Evolutionary conservation across 2,797 vertebrate genomes (phyloP), one percentile per base, ranked within the genome.

Genomic region (Hirundo rustica): DNA sequence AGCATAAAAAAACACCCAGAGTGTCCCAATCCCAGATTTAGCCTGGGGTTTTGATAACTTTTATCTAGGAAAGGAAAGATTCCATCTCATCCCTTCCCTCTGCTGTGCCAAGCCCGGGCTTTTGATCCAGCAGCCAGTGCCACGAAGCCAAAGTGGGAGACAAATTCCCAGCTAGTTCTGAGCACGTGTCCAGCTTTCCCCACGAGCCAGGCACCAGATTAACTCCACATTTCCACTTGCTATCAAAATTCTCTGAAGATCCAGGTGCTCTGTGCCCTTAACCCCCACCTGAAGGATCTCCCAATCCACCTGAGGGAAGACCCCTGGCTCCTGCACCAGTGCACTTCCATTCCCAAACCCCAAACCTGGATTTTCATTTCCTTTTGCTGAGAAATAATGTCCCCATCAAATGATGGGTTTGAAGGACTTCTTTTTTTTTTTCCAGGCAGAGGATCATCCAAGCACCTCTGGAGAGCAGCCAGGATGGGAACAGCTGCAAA

Each of bases 401-500:
- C 57, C 57, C 60, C 57, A 40, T 40, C 67, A 42, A 38, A 58
- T 17, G 80, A 45, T 68, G 87, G 74, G 55, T 29, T 58, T 83
- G 65, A 93, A 89, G 87, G 38, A 53, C 53, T 82, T 34, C 1
- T 80, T 21, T 61, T 54, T 58, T 58, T n/a, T 53, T 88, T 71
- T 66, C 73, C 70, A 55, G 64, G 64, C 57, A 87, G 61, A 71
- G 25, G 71, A 71, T 85, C 70, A 81, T 54, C 80, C 64, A 66
- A 90, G 89, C 20, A 67, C 73, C 75, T 81, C 77, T 95, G 86
- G 88, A 87, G 68, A 64, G 36, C 7, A 88, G 70, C 86, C 91
- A 96, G 92, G 92, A 76, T 58, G 57, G 53, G 76, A 95, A 84
- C 67, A 95, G 89, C 94, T 96, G 87, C 44, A 40, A 84, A 74